Percentiles rank a stretch among this genome's conserved stretches.
These are phyloP conservation scores for Liodrosophila aerea DNA, from an alignment of 2,888 invertebrate species.

Conservation along the genomic window DNA sequence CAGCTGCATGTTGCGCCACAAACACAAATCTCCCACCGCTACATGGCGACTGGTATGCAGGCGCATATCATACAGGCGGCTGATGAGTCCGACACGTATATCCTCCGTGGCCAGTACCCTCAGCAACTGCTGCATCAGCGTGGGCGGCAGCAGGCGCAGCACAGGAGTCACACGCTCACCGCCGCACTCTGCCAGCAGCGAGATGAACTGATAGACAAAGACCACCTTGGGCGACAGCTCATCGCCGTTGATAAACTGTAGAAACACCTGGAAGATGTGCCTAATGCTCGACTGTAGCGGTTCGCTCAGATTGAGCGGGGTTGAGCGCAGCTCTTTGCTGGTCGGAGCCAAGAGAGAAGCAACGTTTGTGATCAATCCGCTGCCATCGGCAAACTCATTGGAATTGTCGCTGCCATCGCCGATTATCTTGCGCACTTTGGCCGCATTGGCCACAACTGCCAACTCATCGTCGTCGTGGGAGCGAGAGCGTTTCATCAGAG, in stretches of 20 bases:
- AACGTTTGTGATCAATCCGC: constrained; percentile 45
- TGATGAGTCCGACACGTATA: constrained; percentile 81
- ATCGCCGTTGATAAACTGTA: constrained; percentile 86
- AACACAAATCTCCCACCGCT: constrained; percentile 93
- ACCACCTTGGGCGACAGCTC: constrained; percentile 92
- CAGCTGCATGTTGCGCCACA: constrained; percentile 91
- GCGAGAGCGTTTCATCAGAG: constrained; percentile 85
- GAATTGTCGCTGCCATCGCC: constrained; percentile 85
- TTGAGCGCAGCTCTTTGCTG: constrained; percentile 55
- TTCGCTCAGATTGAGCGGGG: constrained; percentile 84
- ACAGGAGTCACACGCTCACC: constrained; percentile 88
- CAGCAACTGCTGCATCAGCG: constrained; percentile 90
- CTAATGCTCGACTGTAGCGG: constrained; percentile 87
- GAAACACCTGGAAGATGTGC: constrained; percentile 88
- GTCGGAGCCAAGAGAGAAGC: no score
- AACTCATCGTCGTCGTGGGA: constrained; percentile 85
- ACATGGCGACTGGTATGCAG: constrained; percentile 90
- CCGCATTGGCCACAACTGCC: constrained; percentile 75
- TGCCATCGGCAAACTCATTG: constrained; percentile 77
- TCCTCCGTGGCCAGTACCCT: constrained; percentile 84
- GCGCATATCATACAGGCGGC: constrained; percentile 88
- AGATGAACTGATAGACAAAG: constrained; percentile 91
- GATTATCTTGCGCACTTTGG: constrained; percentile 86
- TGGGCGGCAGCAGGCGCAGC: constrained; percentile 89
- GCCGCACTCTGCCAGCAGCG: constrained; percentile 89